Conservation (phyloP, 1,140 invertebrate genomes). For the Drosophila navojoa region DNA sequence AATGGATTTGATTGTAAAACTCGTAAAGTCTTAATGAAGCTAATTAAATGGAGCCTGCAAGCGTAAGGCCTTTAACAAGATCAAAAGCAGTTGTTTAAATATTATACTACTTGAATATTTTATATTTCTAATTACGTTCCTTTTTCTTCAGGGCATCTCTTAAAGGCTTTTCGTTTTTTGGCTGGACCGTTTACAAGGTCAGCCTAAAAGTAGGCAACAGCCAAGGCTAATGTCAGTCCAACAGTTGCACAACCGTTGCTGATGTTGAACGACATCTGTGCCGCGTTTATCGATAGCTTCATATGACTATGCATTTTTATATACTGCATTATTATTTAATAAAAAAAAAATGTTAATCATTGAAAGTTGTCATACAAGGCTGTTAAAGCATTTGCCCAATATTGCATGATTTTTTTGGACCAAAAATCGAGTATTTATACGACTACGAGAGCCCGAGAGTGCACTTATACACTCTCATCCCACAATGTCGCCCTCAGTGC, state of each 20-base stretch:
- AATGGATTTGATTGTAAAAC: conserved; percentile 49
- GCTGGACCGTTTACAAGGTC: conserved; percentile 6
- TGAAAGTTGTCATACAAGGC: not conserved
- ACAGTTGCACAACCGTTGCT: conserved; percentile 38
- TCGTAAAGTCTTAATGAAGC: conserved; percentile 26
- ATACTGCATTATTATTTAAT: not conserved
- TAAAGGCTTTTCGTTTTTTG: not conserved
- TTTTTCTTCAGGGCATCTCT: conserved; percentile 1
- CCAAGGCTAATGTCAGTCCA: conserved; percentile 39
- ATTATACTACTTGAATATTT: conserved; percentile 27
- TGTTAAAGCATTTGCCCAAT: not conserved
- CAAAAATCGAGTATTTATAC: conserved; percentile 4
- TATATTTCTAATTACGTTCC: not conserved
- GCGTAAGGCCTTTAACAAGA: conserved; percentile 5
- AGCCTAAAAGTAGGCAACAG: conserved; percentile 48
- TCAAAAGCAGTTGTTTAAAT: conserved; percentile 40
- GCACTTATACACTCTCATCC: conserved; percentile 21
- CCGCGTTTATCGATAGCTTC: conserved; percentile 30
- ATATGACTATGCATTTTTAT: not conserved
- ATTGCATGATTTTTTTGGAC: not conserved
- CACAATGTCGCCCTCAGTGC: conserved; percentile 17
- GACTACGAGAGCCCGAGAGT: conserved; percentile 13
- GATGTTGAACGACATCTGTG: conserved; percentile 2
- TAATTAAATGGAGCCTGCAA: conserved; percentile 28
- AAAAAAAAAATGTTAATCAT: not conserved